Evolutionary conservation across 2,113 vertebrate species (phyloP).

Genomic region (Oncorhynchus tshawytscha): DNA sequence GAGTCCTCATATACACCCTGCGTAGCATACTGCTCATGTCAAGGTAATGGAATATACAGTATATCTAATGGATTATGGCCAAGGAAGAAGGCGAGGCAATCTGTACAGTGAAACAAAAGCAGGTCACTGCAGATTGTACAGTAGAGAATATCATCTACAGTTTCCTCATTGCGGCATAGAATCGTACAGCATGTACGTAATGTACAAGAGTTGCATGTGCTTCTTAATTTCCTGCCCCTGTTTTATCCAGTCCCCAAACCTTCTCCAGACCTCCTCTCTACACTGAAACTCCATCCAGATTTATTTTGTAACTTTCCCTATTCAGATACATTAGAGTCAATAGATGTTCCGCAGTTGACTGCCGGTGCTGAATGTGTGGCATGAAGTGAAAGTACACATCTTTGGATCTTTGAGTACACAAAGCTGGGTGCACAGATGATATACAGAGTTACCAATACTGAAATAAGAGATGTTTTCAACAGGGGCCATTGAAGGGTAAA

Average conservation of each 20-base stretch:
- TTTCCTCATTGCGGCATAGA: not conserved
- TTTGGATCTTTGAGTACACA: slow-evolving; percentile 13
- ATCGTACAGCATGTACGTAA: not conserved
- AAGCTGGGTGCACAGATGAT: slow-evolving; percentile 19
- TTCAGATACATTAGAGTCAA: not conserved
- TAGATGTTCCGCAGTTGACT: slow-evolving; percentile 1
- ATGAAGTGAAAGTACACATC: not conserved
- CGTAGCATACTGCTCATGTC: slow-evolving; percentile 2
- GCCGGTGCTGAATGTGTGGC: not conserved
- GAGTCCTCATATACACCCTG: slow-evolving; percentile 30
- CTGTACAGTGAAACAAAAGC: not conserved
- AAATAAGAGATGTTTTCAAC: slow-evolving; percentile 4
- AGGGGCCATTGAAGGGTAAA: slow-evolving; percentile 11
- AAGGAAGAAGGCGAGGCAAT: slow-evolving; percentile 14
- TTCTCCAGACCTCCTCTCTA: slow-evolving; percentile 10
- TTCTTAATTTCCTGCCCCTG: slow-evolving; percentile 7
- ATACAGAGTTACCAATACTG: slow-evolving; percentile 1
- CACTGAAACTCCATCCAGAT: slow-evolving; percentile 14
- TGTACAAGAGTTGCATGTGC: slow-evolving; percentile 1
- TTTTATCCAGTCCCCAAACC: slow-evolving; percentile 4
- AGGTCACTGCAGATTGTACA: not conserved
- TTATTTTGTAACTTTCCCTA: slow-evolving; percentile 1
- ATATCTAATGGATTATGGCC: not conserved
- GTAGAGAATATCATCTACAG: not conserved
- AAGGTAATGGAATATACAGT: slow-evolving; percentile 12